Evolutionary conservation across 1,140 invertebrate genomes (phyloP).

Genomic region (Drosophila lini): DNA sequence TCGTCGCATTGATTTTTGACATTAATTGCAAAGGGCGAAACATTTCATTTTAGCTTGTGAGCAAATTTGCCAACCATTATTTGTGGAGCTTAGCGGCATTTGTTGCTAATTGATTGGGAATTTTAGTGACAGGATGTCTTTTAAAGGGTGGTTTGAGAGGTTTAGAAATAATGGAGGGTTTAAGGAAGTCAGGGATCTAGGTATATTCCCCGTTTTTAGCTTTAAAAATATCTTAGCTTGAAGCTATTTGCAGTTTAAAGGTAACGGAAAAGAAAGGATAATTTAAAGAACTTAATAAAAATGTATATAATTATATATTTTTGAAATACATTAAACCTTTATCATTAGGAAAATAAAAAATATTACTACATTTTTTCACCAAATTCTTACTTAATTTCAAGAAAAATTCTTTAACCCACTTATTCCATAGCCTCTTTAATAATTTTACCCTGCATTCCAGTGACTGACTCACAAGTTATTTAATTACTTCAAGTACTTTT

Average conservation of each 20-base stretch:
- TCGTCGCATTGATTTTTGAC: constrained; percentile 67
- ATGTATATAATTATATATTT: neutral
- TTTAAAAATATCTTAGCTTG: neutral
- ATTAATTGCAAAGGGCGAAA: constrained; percentile 52
- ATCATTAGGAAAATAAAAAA: too few relatives aligned
- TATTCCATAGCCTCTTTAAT: neutral
- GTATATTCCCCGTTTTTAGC: neutral
- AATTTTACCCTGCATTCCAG: neutral
- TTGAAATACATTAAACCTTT: neutral
- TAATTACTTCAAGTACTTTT: constrained; percentile 10
- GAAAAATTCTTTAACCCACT: neutral
- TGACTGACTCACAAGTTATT: neutral
- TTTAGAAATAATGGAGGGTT: constrained; percentile 30
- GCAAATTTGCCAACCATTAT: constrained; percentile 49
- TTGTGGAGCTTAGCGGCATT: constrained; percentile 21
- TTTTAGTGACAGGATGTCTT: constrained; percentile 1
- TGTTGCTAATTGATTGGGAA: constrained; percentile 44
- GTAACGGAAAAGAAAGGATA: neutral
- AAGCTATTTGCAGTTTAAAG: neutral
- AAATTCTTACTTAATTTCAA: neutral
- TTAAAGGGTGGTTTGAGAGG: neutral
- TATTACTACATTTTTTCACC: too few relatives aligned
- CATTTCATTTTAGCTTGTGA: constrained; percentile 32
- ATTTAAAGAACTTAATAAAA: neutral
- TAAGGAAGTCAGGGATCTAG: constrained; percentile 30